These are phyloP conservation scores for Eumeta japonica DNA, from an alignment of 1,140 invertebrate species.

Conservation along the genomic window DNA sequence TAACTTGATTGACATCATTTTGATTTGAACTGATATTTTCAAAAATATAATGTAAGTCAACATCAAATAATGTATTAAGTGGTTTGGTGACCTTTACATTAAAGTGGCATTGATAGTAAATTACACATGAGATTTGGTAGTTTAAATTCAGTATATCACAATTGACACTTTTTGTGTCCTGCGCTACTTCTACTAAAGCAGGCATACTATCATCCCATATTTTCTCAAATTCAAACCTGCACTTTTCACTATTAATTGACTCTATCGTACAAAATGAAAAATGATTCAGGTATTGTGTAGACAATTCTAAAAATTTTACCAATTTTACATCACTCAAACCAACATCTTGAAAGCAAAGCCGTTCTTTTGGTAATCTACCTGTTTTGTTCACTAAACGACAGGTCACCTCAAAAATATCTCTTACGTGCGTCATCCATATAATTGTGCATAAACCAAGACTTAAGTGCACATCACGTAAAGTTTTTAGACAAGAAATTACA, in stretches of 20 bases:
- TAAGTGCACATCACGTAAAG: constrained; percentile 64
- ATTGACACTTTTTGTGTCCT: constrained; percentile 73
- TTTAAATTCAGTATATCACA: constrained; percentile 76
- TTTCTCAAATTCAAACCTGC: constrained; percentile 64
- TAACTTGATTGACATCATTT: constrained; percentile 24
- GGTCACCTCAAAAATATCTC: constrained; percentile 70
- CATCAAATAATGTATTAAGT: constrained; percentile 75
- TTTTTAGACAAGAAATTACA: constrained; percentile 62
- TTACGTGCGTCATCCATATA: constrained; percentile 84
- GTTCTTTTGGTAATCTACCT: constrained; percentile 83
- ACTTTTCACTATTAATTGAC: constrained; percentile 46
- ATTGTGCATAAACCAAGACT: constrained; percentile 77
- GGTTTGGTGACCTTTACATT: constrained; percentile 73
- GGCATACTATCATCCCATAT: constrained; percentile 67
- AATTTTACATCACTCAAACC: constrained; percentile 71
- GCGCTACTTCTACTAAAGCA: constrained; percentile 73
- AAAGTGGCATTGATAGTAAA: constrained; percentile 79
- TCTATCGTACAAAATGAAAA: constrained; percentile 67
- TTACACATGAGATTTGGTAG: constrained; percentile 70
- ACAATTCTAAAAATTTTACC: constrained; percentile 67
- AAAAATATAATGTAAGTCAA: constrained; percentile 43
- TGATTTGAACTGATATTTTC: constrained; percentile 33
- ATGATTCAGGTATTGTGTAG: constrained; percentile 70
- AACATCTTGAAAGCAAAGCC: constrained; percentile 72
- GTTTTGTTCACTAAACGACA: constrained; percentile 84